Percentiles rank a stretch among this genome's conserved stretches.
These are phyloP conservation scores for Gadopsis marmoratus DNA, from an alignment of 2,797 vertebrate genomes.

Conservation along the genomic window DNA sequence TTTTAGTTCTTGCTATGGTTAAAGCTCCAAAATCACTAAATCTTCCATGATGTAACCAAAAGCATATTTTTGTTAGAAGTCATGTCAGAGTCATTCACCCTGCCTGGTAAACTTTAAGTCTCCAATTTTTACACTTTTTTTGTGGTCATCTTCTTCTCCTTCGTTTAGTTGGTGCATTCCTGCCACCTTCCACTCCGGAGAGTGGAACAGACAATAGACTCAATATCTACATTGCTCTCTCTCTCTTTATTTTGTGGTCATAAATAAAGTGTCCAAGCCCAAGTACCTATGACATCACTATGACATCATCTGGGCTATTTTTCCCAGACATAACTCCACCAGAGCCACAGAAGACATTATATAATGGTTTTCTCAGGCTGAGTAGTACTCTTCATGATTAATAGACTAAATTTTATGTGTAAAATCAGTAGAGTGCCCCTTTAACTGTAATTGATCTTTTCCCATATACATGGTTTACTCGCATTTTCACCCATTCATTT, in stretches of 20 bases:
- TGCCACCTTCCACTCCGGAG: no score
- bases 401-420: not conserved
- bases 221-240: no score
- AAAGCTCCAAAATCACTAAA: not conserved
- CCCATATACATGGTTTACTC: not conserved
- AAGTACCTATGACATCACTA: not conserved
- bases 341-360: not conserved
- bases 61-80: not conserved
- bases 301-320: not conserved
- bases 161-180: no score
- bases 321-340: not conserved
- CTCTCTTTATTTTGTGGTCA: slow-evolving; percentile 2
- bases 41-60: not conserved
- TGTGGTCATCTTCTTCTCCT: no score
- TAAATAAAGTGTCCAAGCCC: not conserved
- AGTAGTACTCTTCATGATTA: not conserved
- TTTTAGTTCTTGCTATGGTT: not conserved
- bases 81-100: not conserved
- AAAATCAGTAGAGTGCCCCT: not conserved
- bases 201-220: no score
- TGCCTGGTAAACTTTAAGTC: not conserved
- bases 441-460: not conserved
- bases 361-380: not conserved
- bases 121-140: not conserved
- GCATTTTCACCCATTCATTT: no score